Evolutionary conservation across 2,113 vertebrate genomes (phyloP), one percentile per base, ranked within the genome.

Genomic region (Hemiscyllium ocellatum): DNA sequence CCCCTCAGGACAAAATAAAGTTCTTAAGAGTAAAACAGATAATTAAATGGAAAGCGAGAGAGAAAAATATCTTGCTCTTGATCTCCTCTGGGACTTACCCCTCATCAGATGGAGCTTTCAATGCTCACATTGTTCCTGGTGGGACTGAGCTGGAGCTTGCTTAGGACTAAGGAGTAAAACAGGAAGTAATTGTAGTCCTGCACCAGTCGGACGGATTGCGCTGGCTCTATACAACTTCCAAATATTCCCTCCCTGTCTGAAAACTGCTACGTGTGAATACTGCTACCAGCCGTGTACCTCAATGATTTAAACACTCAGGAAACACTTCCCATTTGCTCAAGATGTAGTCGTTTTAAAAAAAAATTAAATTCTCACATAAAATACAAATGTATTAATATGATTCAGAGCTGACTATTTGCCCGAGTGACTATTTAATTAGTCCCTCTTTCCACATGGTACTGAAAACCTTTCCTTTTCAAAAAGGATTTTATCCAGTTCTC

Each of bases 91-190:
- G n/a, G 83, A 95, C 95, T 95, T 95, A 96, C 68, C 87, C 95
- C 83, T 61, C 50, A 68, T n/a, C 29, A 52, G 80, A 72, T 47
- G 89, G 61, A 87, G 37, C 66, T 29, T 70, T 52, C 86, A 22
- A 17, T 61, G 42, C 42, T 68, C 95, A n/a, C 56, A 26, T 61
- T 19, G 68, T 93, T 83, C 89, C 85, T 56, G 94, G 94, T 85
- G 90, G 96, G 96, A 96, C 96, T 78, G 96, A 96, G 4, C 87
- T 90, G 10, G 47, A 89, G 50, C 86, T 56, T 61, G 47, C 96
- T 69, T 95, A 37, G 37, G 22, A 95, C 76, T 47, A 56, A 72
- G 94, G 66, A 76, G 68, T 90, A 61, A 42, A 76, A 96, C 56
- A 90, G 94, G 86, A 96, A 93, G 61, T 93, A 85, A 37, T 37